phyloP scores from a whole-genome alignment of 2,113 vertebrate species.

The Oreotrochilus melanogaster region DNA sequence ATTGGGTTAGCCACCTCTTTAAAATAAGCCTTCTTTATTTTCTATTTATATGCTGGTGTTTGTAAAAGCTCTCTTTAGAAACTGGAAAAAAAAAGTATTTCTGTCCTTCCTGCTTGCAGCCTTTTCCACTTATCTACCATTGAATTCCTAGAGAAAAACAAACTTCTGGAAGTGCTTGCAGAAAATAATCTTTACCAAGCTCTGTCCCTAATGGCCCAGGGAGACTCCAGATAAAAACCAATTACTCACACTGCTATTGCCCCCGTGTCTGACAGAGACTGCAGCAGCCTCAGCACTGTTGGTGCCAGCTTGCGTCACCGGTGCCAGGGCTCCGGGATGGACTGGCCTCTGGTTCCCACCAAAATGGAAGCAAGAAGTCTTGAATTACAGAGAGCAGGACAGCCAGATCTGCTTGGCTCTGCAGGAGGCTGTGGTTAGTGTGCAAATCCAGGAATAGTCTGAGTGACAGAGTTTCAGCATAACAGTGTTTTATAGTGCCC shows the following conservation, averaged over 20 bases:
- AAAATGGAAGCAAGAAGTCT: background rate
- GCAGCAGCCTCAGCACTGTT: background rate
- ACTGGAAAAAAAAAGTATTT: background rate
- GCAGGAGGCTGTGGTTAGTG: background rate
- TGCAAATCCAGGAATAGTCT: background rate
- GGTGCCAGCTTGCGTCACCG: background rate
- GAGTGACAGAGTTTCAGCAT: background rate
- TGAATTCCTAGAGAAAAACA: constrained; percentile 27
- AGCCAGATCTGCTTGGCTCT: background rate
- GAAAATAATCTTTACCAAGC: constrained; percentile 13
- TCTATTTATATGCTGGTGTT: constrained; percentile 19
- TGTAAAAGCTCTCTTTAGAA: constrained; percentile 46
- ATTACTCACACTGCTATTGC: background rate
- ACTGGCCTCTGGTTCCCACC: background rate
- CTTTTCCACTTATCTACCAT: constrained; percentile 14
- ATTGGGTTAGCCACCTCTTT: constrained; percentile 23
- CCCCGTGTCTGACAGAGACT: background rate
- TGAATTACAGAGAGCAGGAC: background rate
- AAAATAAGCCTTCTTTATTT: background rate
- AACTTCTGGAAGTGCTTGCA: background rate
- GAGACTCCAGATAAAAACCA: background rate
- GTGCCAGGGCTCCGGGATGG: background rate
- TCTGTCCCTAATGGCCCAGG: background rate
- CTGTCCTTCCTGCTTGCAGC: constrained; percentile 12
- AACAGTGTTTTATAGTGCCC: background rate